These are phyloP conservation scores for Eristalis pertinax DNA, from an alignment of 2,888 invertebrate genomes.

Conservation along the genomic window DNA sequence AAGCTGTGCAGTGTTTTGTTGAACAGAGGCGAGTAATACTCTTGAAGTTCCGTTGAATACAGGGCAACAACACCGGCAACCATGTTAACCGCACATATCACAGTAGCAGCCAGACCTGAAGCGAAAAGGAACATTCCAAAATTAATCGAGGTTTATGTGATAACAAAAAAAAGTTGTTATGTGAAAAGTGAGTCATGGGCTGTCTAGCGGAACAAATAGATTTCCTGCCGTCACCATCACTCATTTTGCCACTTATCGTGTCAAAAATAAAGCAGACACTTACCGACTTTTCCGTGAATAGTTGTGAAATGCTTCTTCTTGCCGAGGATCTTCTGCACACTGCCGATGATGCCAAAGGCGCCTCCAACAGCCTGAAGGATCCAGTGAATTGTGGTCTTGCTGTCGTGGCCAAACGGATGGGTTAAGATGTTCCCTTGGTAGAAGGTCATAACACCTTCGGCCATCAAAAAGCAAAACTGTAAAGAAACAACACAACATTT, in stretches of 20 bases:
- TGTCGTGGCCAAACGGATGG: constrained; percentile 47
- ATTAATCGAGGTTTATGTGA: background rate
- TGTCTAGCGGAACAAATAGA: background rate
- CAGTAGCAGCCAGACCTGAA: constrained; percentile 77
- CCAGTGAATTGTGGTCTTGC: constrained; percentile 68
- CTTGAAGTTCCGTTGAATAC: constrained; percentile 73
- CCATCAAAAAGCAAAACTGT: constrained; percentile 74
- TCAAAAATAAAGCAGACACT: constrained; percentile 44
- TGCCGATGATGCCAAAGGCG: constrained; percentile 73
- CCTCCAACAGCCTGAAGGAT: constrained; percentile 65
- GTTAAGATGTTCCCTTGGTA: constrained; percentile 63
- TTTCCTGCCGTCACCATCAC: background rate
- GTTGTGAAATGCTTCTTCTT: constrained; percentile 77
- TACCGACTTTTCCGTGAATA: constrained; percentile 74
- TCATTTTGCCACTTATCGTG: background rate
- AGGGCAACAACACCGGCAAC: constrained; percentile 75
- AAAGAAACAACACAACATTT: background rate
- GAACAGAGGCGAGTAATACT: constrained; percentile 74
- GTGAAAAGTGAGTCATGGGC: background rate
- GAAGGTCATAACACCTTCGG: constrained; percentile 69
- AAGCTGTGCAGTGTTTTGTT: constrained; percentile 77
- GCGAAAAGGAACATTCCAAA: background rate
- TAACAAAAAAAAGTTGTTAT: background rate
- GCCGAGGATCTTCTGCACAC: constrained; percentile 75
- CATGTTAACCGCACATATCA: constrained; percentile 76